Conservation (phyloP, 2,888 invertebrate genomes). For the Leptopilina syphax region DNA sequence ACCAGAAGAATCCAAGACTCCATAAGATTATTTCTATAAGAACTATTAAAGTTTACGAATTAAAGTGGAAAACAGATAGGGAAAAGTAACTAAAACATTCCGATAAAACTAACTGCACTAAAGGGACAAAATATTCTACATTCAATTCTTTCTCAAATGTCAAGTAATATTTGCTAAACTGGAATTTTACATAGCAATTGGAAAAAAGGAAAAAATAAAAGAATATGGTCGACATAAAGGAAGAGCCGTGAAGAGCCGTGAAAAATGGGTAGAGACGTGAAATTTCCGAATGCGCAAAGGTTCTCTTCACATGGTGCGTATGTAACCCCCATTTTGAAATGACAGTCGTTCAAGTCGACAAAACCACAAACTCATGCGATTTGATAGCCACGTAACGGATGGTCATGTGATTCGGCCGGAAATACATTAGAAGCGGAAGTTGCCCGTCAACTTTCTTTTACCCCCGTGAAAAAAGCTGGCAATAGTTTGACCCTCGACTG, state of each 20-base stretch:
- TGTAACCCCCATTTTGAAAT: not conserved
- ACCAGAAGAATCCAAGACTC: too few species aligned
- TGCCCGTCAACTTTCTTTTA: slow-evolving; percentile 61
- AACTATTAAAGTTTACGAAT: too few species aligned
- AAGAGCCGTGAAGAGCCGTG: slow-evolving; percentile 22
- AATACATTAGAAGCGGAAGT: slow-evolving; percentile 73
- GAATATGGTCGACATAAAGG: slow-evolving; percentile 1
- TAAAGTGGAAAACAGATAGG: too few species aligned
- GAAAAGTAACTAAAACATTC: too few species aligned
- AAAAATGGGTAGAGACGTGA: slow-evolving; percentile 28
- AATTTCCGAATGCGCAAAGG: slow-evolving; percentile 33
- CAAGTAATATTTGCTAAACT: too few species aligned
- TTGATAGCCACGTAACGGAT: slow-evolving; percentile 66
- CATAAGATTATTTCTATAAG: too few species aligned
- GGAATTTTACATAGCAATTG: too few species aligned
- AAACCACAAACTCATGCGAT: slow-evolving; percentile 68
- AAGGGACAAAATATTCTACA: too few species aligned
- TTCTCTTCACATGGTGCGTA: slow-evolving; percentile 23
- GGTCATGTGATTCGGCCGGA: slow-evolving; percentile 61
- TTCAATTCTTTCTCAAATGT: too few species aligned
- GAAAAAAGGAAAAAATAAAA: not conserved
- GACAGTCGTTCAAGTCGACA: slow-evolving; percentile 46
- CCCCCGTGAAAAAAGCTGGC: slow-evolving; percentile 45
- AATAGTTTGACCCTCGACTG: not conserved
- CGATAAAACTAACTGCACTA: too few species aligned